Base-by-base conservation (phyloP, 1,140 invertebrate genomes). In the Pogonus chalceus region DNA sequence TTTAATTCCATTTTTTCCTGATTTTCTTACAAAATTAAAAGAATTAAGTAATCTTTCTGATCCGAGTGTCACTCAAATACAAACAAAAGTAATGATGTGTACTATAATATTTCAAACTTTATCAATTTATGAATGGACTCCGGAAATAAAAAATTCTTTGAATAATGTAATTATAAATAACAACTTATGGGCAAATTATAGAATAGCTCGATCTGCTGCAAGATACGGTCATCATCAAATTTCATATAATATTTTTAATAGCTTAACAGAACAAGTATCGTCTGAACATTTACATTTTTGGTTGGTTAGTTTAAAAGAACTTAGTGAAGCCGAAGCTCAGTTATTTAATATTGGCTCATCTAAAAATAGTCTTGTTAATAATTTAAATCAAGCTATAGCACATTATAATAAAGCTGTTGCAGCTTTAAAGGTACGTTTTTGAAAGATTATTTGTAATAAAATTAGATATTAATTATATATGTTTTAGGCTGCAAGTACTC, bases 231-330 rank as follows among this genome's bases (percentile, higher is more conserved):
- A 92, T 65, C 87, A 90, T 63, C 76, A 74, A 54, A 76, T 91
- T 39, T 87, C 86, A 0, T 75, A 78, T 1, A 69, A 72, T 35
- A 80, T 91, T 52, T 81, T 90, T 57, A 75, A 76, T 20, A 76
- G 75, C 37, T 67, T 90, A 14, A 78, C 82, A 0, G 80, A 82
- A 59, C 76, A 86, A 60, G 90, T 93, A 1, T 87, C 88, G 14
- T 89, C 88, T 14, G 94, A 97, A 65, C 85, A 92, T 65, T 80
- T 90, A 37, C 85, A 94, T 64, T 93, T 93, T 64, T 96, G 92
- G 88, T 69, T 97, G 35, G 79, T 82, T 0, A 87, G 87, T 2
- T 71, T 96, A 16, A 75, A 84, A 56, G 75, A 85, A 39, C 78
- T 88, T 52, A 83, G 82, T 2, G 74, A 77, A 54, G 84, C 83